Percentiles rank a stretch among this genome's conserved stretches.
Conservation (phyloP, 2,797 vertebrate species). For the Pangasius djambal region DNA sequence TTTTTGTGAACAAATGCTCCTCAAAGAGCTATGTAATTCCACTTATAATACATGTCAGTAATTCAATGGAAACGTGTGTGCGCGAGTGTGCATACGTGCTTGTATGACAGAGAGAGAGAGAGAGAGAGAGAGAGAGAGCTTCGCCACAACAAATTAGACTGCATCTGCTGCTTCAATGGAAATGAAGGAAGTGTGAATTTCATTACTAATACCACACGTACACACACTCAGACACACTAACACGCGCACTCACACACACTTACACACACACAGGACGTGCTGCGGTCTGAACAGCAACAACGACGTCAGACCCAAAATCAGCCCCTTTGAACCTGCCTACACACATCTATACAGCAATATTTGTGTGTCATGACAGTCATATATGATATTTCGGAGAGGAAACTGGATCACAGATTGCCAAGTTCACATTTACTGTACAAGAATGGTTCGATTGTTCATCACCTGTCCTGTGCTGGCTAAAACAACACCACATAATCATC, state of each 20-base stretch:
- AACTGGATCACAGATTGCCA: background rate
- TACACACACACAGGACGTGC: slow-evolving; percentile 76
- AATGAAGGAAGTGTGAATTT: slow-evolving; percentile 77
- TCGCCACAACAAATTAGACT: slow-evolving; percentile 63
- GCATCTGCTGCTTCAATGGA: slow-evolving; percentile 69
- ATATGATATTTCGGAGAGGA: slow-evolving; percentile 27
- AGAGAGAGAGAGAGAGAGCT: slow-evolving; percentile 42
- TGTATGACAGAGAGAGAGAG: background rate
- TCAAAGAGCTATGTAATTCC: background rate
- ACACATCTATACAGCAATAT: slow-evolving; percentile 40
- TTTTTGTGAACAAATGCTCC: background rate
- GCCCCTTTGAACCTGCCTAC: slow-evolving; percentile 62
- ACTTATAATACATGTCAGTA: too few species aligned
- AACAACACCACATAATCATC: background rate
- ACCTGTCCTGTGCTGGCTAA: background rate
- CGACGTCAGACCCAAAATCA: slow-evolving; percentile 68
- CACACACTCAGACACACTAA: slow-evolving; percentile 67
- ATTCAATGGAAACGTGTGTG: background rate
- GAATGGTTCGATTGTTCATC: background rate
- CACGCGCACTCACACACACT: slow-evolving; percentile 76
- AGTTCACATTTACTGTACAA: slow-evolving; percentile 1
- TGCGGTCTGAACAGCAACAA: slow-evolving; percentile 72
- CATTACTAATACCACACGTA: slow-evolving; percentile 74
- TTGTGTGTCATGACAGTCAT: slow-evolving; percentile 50
- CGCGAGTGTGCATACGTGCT: background rate